Evolutionary conservation across 2,888 invertebrate genomes (phyloP).

Genomic region (Cremastobaeus sp.): DNA sequence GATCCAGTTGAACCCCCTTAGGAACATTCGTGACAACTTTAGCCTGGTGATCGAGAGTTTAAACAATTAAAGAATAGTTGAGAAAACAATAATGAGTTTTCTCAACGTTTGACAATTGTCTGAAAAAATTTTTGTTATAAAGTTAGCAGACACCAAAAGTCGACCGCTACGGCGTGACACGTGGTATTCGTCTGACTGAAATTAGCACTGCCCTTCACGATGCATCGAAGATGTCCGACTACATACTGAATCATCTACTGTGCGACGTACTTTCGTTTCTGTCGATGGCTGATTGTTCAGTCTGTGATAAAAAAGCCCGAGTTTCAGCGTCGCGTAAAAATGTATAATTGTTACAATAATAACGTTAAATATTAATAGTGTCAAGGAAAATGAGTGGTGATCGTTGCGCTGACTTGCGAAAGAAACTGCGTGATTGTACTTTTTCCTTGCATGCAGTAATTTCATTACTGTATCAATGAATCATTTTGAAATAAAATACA

Average conservation of each 20-base stretch:
- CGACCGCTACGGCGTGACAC: too few relatives aligned
- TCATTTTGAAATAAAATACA: slow-evolving; percentile 56
- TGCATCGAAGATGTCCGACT: slow-evolving; percentile 58
- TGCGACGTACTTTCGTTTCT: slow-evolving; percentile 46
- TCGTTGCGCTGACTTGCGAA: slow-evolving; percentile 60
- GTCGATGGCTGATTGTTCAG: slow-evolving; percentile 31
- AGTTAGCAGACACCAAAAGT: too few relatives aligned
- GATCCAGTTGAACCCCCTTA: too few relatives aligned
- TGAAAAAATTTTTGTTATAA: too few relatives aligned
- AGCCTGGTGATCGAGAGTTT: too few relatives aligned
- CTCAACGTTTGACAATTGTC: background rate
- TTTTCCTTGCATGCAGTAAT: slow-evolving; percentile 59
- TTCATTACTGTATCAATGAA: slow-evolving; percentile 58
- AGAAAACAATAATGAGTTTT: too few relatives aligned
- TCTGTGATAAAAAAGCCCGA: slow-evolving; percentile 30
- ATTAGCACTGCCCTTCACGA: slow-evolving; percentile 52
- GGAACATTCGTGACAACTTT: too few relatives aligned
- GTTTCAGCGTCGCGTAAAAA: slow-evolving; percentile 39
- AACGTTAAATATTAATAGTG: slow-evolving; percentile 61
- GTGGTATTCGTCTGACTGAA: slow-evolving; percentile 5
- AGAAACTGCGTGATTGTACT: slow-evolving; percentile 60
- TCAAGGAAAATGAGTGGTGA: slow-evolving; percentile 62
- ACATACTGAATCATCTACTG: slow-evolving; percentile 60
- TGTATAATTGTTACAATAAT: slow-evolving; percentile 62
- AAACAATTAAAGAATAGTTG: too few relatives aligned